These are phyloP conservation scores for Drosophila bipectinata DNA, from an alignment of 1,140 invertebrate genomes.

Conservation along the genomic window DNA sequence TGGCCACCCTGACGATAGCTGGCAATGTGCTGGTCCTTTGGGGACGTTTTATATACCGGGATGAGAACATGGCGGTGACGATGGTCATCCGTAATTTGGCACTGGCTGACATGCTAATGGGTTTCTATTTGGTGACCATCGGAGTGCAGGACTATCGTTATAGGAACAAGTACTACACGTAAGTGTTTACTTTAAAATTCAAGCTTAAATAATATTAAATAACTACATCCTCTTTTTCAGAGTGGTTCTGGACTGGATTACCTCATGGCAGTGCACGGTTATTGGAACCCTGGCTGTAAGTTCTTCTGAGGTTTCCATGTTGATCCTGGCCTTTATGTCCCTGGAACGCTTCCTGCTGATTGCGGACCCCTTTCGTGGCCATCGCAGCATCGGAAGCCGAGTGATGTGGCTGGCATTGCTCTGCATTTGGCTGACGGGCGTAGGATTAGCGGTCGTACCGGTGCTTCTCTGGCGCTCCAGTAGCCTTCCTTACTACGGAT, in stretches of 20 bases:
- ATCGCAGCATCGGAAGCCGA: conserved; percentile 85
- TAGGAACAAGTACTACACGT: conserved; percentile 87
- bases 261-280: conserved; percentile 88
- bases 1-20: conserved; percentile 87
- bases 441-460: conserved; percentile 88
- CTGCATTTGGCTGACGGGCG: conserved; percentile 87
- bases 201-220: not conserved
- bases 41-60: conserved; percentile 87
- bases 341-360: conserved; percentile 90
- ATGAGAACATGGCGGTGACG: conserved; percentile 87
- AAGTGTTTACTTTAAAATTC: conserved; percentile 6
- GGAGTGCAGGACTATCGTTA: conserved; percentile 88
- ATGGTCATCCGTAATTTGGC: conserved; percentile 90
- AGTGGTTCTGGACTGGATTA: conserved; percentile 88
- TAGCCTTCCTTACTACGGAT: conserved; percentile 88
- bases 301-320: conserved; percentile 90
- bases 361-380: conserved; percentile 87
- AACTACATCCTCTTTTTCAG: conserved; percentile 17
- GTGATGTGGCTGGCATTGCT: conserved; percentile 84
- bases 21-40: conserved; percentile 89
- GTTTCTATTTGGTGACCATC: conserved; percentile 90
- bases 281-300: conserved; percentile 88
- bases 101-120: conserved; percentile 92
- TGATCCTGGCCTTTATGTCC: conserved; percentile 91
- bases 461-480: conserved; percentile 87